Conservation (phyloP, 2,113 vertebrate genomes). For the Silurus asotus region DNA sequence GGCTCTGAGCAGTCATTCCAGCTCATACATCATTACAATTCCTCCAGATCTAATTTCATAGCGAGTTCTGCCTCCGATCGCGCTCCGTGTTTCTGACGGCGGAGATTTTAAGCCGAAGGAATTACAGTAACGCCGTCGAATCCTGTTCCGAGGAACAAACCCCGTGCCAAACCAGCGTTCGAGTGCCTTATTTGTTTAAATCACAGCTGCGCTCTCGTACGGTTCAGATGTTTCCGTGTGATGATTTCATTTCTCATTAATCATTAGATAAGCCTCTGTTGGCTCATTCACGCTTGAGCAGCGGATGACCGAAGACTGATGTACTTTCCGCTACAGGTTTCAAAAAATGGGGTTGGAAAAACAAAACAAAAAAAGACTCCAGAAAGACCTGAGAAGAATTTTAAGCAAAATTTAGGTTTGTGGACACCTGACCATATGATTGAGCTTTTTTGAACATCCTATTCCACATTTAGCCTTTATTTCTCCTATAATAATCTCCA, state of each 20-base stretch:
- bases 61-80: background rate
- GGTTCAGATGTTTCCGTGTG: conserved; percentile 20
- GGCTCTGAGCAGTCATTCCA: background rate
- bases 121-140: background rate
- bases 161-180: background rate
- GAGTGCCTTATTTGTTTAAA: conserved; percentile 42
- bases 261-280: conserved; percentile 32
- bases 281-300: background rate
- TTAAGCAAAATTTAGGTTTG: background rate
- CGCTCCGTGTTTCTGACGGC: background rate
- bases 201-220: conserved; percentile 22
- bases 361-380: background rate
- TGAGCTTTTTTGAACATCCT: too few relatives aligned
- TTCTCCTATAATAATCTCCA: too few relatives aligned
- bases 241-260: conserved; percentile 25
- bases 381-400: background rate
- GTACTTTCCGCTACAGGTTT: conserved; percentile 2
- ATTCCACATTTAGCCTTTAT: too few relatives aligned
- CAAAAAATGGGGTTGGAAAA: background rate
- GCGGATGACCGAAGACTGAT: background rate
- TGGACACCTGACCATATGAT: too few relatives aligned
- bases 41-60: background rate
- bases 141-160: background rate
- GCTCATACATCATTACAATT: background rate
- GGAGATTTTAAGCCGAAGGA: background rate